A percentile compares a stretch with the other conserved stretches of the same genome.
Conservation (phyloP, 2,888 invertebrate species). For the Meta bourneti region DNA sequence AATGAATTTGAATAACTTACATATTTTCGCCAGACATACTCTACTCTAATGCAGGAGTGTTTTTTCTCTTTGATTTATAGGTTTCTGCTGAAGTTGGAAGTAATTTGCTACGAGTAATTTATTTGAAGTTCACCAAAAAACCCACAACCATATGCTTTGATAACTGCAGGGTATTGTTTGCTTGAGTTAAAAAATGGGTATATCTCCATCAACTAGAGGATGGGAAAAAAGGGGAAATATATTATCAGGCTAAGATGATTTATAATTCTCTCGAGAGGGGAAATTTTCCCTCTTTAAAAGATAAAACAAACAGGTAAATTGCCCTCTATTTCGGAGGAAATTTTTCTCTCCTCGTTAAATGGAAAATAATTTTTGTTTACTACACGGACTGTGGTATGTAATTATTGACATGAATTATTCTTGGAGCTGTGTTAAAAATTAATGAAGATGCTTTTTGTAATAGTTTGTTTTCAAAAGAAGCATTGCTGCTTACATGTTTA, state of each 20-base stretch:
- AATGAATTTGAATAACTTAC: conserved; percentile 56
- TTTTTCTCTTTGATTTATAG: conserved; percentile 17
- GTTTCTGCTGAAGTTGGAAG: neutral
- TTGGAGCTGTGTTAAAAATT: no score
- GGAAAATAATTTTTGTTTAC: neutral
- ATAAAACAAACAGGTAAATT: neutral
- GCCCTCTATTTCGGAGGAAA: neutral
- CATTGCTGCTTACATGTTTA: no score
- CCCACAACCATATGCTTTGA: conserved; percentile 26
- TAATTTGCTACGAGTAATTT: conserved; percentile 45
- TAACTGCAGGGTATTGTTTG: conserved; percentile 35
- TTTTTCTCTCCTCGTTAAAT: neutral
- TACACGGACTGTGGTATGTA: no score
- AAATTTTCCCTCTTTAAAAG: neutral
- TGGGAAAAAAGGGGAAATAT: neutral
- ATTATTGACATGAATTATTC: no score
- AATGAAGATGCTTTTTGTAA: no score
- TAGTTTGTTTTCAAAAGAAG: no score
- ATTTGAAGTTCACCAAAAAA: conserved; percentile 6
- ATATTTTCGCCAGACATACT: conserved; percentile 7
- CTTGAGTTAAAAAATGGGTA: neutral
- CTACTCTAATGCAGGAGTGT: neutral
- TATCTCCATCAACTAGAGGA: conserved; percentile 6
- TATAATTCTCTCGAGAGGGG: neutral
- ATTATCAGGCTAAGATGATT: neutral